Evolutionary conservation across 2,888 invertebrate genomes (phyloP).

Genomic region (Conus canariensis): DNA sequence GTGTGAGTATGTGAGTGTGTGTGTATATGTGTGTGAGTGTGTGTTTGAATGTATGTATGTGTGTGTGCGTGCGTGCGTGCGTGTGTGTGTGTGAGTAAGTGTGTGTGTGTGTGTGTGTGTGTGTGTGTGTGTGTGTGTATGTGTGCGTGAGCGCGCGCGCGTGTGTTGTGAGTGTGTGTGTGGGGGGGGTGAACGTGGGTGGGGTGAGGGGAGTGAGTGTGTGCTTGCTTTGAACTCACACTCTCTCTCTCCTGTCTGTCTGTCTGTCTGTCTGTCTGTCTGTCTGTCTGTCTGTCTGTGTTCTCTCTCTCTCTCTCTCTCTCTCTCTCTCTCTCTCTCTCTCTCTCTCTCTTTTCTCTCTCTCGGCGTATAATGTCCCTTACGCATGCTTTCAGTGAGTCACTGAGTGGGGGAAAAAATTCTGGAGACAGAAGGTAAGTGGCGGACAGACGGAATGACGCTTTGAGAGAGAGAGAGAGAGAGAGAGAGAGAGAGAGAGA

Average conservation of each 20-base stretch:
- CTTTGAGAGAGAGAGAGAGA: too few relatives aligned
- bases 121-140: conserved; percentile 3
- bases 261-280: neutral
- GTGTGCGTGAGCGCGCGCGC: neutral
- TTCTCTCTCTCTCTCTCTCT: conserved; percentile 13
- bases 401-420: too few relatives aligned
- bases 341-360: neutral
- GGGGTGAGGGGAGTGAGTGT: too few relatives aligned
- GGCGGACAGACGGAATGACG: too few relatives aligned
- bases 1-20: neutral
- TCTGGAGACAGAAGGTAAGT: too few relatives aligned
- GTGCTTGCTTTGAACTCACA: too few relatives aligned
- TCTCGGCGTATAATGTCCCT: neutral
- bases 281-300: neutral
- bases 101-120: too few relatives aligned
- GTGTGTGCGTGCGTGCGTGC: too few relatives aligned
- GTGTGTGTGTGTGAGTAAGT: too few relatives aligned
- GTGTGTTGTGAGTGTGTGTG: conserved; percentile 11
- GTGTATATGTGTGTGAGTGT: neutral
- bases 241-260: neutral
- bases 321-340: neutral
- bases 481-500: too few relatives aligned
- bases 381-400: too few relatives aligned
- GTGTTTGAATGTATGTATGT: neutral
- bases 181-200: too few relatives aligned